Conservation (phyloP, 1,140 invertebrate species). For the Orussus abietinus region DNA sequence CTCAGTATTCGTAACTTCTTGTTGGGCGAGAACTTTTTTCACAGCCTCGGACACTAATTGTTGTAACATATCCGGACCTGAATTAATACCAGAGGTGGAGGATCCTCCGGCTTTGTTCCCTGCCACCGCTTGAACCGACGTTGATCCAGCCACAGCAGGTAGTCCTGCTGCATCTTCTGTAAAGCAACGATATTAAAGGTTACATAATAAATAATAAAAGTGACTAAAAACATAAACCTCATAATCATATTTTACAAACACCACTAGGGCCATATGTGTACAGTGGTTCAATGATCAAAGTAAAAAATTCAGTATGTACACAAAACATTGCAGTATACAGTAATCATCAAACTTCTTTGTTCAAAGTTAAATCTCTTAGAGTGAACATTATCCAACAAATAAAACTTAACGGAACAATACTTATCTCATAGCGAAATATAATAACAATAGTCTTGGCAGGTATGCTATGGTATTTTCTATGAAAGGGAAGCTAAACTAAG, state of each 20-base stretch:
- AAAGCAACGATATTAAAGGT: conserved; percentile 2
- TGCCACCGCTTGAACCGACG: conserved; percentile 17
- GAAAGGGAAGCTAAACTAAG: too few species aligned
- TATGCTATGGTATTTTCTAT: too few species aligned
- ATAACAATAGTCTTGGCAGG: too few species aligned
- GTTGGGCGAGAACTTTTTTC: conserved; percentile 49
- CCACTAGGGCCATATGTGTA: too few species aligned
- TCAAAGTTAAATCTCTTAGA: too few species aligned
- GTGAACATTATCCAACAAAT: too few species aligned
- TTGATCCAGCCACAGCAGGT: conserved; percentile 11
- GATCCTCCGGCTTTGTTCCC: conserved; percentile 18
- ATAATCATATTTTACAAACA: background rate
- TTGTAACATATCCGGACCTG: conserved; percentile 38
- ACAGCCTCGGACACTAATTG: conserved; percentile 54
- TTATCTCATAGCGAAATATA: too few species aligned
- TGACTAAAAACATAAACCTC: conserved; percentile 1
- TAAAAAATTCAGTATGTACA: too few species aligned
- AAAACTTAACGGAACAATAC: too few species aligned
- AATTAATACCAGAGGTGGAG: conserved; percentile 1
- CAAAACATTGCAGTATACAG: too few species aligned
- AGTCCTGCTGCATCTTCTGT: conserved; percentile 25
- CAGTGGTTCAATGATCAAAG: too few species aligned
- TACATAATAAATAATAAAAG: background rate
- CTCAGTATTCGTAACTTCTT: conserved; percentile 38
- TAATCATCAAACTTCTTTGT: too few species aligned